Conservation (phyloP, 2,113 vertebrate genomes). For the Heptranchias perlo region DNA sequence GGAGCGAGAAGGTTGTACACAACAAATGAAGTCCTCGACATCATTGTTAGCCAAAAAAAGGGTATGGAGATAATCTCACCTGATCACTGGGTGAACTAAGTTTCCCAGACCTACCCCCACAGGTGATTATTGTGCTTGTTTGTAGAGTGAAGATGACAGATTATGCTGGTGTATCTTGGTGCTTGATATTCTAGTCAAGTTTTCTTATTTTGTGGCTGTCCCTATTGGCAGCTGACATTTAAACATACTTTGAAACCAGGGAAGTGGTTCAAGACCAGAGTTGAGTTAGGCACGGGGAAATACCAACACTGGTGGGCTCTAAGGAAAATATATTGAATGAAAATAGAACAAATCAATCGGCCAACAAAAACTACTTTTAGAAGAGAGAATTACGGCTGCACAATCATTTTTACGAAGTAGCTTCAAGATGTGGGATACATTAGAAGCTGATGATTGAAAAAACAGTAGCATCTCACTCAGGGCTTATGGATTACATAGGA, state of each 20-base stretch:
- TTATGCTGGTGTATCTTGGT: background rate
- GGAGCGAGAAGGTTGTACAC: background rate
- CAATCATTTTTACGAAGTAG: background rate
- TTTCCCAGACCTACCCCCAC: background rate
- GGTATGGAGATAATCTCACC: background rate
- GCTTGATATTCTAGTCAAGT: background rate
- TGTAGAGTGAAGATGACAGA: background rate
- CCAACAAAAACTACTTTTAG: background rate
- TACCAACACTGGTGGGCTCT: background rate
- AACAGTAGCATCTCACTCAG: background rate
- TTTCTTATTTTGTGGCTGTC: slow-evolving; percentile 13
- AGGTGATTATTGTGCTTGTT: background rate
- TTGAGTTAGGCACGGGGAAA: background rate
- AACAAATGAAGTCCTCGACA: background rate
- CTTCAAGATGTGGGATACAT: background rate
- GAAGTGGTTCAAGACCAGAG: background rate
- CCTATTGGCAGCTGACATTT: background rate
- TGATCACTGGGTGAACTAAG: background rate
- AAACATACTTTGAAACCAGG: background rate
- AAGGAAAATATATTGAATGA: background rate
- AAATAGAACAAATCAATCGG: background rate
- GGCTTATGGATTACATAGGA: background rate
- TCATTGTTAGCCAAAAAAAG: background rate
- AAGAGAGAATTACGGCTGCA: background rate
- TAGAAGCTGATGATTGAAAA: background rate